Evolutionary conservation across 2,113 vertebrate species (phyloP), one percentile per base, ranked within the genome.

Genomic region (Antennarius striatus): DNA sequence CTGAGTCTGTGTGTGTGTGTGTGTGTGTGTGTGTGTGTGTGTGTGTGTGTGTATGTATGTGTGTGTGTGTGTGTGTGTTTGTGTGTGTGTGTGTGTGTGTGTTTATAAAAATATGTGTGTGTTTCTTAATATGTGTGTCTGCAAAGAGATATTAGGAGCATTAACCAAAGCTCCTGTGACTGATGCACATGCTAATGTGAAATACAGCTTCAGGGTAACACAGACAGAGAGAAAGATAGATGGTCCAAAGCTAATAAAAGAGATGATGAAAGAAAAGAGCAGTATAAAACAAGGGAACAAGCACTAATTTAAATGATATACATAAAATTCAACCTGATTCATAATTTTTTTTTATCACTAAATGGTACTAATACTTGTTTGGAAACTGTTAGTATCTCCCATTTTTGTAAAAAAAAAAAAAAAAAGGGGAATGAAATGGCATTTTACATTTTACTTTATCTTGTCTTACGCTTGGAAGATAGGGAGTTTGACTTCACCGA

Each of bases 111-210:
- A 50, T 50, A 59, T 63, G 72, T 61, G 63, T 65, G 64, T 29
- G 50, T 32, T 16, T 48, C 53, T 73, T 59, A 66, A 66, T 2
- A 28, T 74, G 60, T 63, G 71, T 60, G 73, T 72, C 68, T 32
- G 15, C 62, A 80, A 43, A 77, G 70, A 81, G 72, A 73, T 82
- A 83, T 67, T 63, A 63, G 80, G 78, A 83, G 78, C 71, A 75
- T 74, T 79, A 83, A 69, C n/a, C 66, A 72, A 64, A 64, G 70
- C 56, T 63, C 6, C 54, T 68, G 54, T 82, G 81, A 83, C 77
- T 82, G 88, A 86, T 80, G 82, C 77, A 81, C 61, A 66, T 63
- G 74, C 68, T 88, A 86, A 90, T 90, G 87, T 83, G 81, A 75
- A 89, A 86, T 72, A 78, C 14, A 0, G 82, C 89, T 73, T 72